Percentiles rank a stretch among this genome's conserved stretches.
Conservation (phyloP, 2,797 vertebrate species). For the Acrocephalus scirpaceus region DNA sequence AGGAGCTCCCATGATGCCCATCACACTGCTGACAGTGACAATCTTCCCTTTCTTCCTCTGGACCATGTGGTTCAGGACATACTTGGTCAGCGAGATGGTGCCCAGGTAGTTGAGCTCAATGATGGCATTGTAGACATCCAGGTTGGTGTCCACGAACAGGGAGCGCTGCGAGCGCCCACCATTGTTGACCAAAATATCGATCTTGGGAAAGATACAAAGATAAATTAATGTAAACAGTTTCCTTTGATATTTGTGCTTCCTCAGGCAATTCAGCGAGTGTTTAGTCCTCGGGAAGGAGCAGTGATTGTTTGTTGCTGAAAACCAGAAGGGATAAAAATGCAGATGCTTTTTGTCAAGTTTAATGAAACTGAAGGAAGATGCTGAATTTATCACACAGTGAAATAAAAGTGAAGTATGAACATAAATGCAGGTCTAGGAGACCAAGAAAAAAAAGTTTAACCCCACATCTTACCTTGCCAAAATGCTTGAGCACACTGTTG, state of each 20-base stretch:
- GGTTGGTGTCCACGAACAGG: slow-evolving; percentile 82
- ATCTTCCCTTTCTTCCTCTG: slow-evolving; percentile 84
- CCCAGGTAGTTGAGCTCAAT: slow-evolving; percentile 94
- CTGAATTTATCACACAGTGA: background rate
- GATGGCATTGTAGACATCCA: slow-evolving; percentile 86
- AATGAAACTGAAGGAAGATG: background rate
- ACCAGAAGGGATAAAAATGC: background rate
- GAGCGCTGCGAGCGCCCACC: slow-evolving; percentile 89
- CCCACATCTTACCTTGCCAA: slow-evolving; percentile 84
- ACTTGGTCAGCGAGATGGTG: slow-evolving; percentile 89
- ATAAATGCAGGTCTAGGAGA: background rate
- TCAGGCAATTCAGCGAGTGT: background rate
- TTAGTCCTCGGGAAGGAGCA: background rate
- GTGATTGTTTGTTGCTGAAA: background rate
- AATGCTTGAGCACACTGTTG: slow-evolving; percentile 82
- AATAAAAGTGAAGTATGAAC: background rate
- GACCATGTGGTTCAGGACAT: slow-evolving; percentile 90
- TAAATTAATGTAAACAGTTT: background rate
- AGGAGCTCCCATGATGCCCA: slow-evolving; percentile 81
- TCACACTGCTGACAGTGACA: slow-evolving; percentile 88
- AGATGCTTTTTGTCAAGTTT: background rate
- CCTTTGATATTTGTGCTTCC: background rate
- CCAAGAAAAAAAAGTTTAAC: background rate
- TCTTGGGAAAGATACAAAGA: slow-evolving; percentile 71
- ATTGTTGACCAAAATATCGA: slow-evolving; percentile 93